Percentiles rank a stretch among this genome's conserved stretches.
These are phyloP conservation scores for Chaetodon trifasciatus DNA, from an alignment of 2,797 vertebrate species.

Conservation along the genomic window DNA sequence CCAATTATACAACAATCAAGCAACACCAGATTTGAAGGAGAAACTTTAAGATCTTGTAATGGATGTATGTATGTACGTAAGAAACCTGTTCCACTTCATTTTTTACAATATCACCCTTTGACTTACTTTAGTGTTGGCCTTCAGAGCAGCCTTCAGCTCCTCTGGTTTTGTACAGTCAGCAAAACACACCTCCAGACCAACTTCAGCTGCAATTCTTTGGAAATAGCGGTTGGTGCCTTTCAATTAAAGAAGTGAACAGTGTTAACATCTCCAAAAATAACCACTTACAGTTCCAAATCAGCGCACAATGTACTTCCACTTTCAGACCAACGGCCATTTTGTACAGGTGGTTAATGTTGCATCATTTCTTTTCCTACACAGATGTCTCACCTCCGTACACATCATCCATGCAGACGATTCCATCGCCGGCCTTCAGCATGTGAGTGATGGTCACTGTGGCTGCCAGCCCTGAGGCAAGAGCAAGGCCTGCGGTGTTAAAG, in stretches of 20 bases:
- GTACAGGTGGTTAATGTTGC: background rate
- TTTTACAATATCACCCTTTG: background rate
- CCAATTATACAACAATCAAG: fast-evolving
- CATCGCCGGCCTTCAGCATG: conserved; percentile 91
- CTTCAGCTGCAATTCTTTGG: conserved; percentile 80
- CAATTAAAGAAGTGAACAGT: background rate
- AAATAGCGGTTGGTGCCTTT: conserved; percentile 96
- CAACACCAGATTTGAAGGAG: background rate
- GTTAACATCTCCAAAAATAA: background rate
- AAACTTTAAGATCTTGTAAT: background rate
- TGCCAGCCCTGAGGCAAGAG: conserved; percentile 92
- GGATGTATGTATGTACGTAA: background rate
- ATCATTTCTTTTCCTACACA: background rate
- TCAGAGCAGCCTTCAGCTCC: conserved; percentile 89
- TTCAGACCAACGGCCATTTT: background rate
- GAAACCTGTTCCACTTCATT: background rate
- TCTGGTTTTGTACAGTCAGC: conserved; percentile 89
- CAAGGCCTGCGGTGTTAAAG: conserved; percentile 84
- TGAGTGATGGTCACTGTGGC: conserved; percentile 91
- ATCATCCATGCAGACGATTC: conserved; percentile 92
- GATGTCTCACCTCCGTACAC: conserved; percentile 91
- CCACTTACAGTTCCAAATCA: background rate
- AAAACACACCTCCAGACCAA: conserved; percentile 88
- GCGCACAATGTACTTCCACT: background rate
- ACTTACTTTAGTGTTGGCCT: conserved; percentile 93